Conservation (phyloP, 2,888 invertebrate species). For the Peribatodes rhomboidaria region DNA sequence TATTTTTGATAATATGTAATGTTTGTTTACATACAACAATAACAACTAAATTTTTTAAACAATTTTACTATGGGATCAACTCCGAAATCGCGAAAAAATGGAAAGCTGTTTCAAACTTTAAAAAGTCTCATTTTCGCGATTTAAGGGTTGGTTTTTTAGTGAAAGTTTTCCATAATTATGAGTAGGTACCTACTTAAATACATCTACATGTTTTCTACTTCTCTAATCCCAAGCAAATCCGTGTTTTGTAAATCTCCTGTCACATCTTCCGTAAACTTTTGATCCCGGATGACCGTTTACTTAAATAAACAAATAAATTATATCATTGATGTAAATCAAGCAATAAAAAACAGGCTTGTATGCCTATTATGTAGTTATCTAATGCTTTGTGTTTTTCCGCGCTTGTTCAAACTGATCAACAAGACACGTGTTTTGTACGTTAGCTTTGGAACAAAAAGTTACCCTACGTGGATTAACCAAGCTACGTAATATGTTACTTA, state of each 20-base stretch:
- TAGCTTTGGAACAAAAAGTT: neutral
- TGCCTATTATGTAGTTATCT: constrained; percentile 15
- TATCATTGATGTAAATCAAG: constrained; percentile 17
- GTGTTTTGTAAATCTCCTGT: neutral
- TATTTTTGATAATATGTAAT: too few species aligned
- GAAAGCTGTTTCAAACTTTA: too few species aligned
- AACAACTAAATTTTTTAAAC: too few species aligned
- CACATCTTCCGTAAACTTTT: constrained; percentile 22
- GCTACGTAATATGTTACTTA: too few species aligned
- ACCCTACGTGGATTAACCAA: too few species aligned
- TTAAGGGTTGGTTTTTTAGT: too few species aligned
- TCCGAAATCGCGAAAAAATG: too few species aligned
- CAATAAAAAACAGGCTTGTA: constrained; percentile 16
- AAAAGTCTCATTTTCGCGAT: too few species aligned
- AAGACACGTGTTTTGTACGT: constrained; percentile 3
- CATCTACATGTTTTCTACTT: neutral
- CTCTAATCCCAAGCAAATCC: neutral
- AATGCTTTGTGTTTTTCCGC: constrained; percentile 20
- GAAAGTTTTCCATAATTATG: too few species aligned
- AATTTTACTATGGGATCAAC: too few species aligned
- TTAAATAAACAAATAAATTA: constrained; percentile 31
- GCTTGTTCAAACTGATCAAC: constrained; percentile 10
- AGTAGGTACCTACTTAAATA: too few species aligned
- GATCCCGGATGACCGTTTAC: constrained; percentile 50
- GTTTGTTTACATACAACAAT: too few species aligned